phyloP scores from a whole-genome alignment of 2,113 vertebrate species.

The Dicerorhinus sumatrensis region DNA sequence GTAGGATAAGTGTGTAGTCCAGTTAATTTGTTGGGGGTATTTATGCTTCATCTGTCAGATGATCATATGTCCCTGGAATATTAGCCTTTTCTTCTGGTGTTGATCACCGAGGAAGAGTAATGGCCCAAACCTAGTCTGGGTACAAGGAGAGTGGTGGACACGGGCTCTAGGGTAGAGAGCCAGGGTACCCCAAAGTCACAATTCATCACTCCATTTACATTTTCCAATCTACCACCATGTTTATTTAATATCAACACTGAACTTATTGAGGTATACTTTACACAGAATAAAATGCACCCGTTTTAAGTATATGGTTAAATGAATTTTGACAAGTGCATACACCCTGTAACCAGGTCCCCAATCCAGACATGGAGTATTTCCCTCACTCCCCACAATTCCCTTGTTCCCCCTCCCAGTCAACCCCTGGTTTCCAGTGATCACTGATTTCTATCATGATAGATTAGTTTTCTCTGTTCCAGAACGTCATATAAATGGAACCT shows the following conservation, averaged over 20 bases:
- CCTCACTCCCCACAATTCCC: no score
- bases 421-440: no score
- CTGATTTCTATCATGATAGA: no score
- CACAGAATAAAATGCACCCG: no score
- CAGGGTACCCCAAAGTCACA: not conserved
- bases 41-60: not conserved
- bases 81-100: no score
- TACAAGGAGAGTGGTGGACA: not conserved
- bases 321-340: no score
- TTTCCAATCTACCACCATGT: not conserved
- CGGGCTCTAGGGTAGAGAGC: not conserved
- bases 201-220: not conserved
- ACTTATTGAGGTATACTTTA: no score
- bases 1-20: not conserved
- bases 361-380: no score
- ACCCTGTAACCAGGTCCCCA: no score
- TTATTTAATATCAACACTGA: not conserved
- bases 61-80: not conserved
- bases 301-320: no score
- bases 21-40: not conserved
- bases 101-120: not conserved
- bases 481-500: not conserved
- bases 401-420: no score
- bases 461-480: not conserved
- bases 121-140: not conserved